Base-by-base conservation (phyloP, 2,888 invertebrate species). In the Sesia apiformis region DNA sequence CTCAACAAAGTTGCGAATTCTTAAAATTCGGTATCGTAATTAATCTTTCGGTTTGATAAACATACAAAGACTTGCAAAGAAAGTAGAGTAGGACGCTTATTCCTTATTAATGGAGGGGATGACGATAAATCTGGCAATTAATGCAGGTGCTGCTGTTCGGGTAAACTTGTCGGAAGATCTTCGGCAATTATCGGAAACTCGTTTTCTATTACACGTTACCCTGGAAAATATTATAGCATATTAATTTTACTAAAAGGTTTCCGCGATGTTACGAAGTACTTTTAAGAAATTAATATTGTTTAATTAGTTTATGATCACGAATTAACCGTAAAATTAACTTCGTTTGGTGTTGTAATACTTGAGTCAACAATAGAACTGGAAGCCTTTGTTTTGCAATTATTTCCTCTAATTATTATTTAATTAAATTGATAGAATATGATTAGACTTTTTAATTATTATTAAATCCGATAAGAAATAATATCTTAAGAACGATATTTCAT, bases 1-100 rank as follows among this genome's bases (percentile, higher is more conserved):
- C 78, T 79, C 78, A 72, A 82, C 82, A 81, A 84, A 83, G 83
- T 86, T 85, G 72, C 74, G 75, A 76, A 86, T 87, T 87, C 87
- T 86, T 84, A 76, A 83, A 85, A 84, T 84, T 76, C 72, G 73
- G 74, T 77, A 79, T 78, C 76, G 79, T 78, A 84, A 87, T 87
- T 85, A 85, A 86, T 86, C 84, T 84, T 78, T 76, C 66, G 72
- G 74, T 80, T 81, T 82, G 78, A 80, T 81, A 83, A 83, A 82
- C 80, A 83, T 70, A 76, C 70, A 72, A 72, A 70, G 66, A 70
- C 67, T 66, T 59, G 67, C 70, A 76, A 75, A 74, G 76, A 72
- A 74, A 72, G 56, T 56, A 53, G 67, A 76, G 72, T 76, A 71
- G 64, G 62, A 58, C 61, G 74, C 75, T 81, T 51, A 60, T 55